A percentile compares a stretch with the other conserved stretches of the same genome.
phyloP scores from a whole-genome alignment of 1,140 invertebrate genomes.

The Sitobion miscanthi region DNA sequence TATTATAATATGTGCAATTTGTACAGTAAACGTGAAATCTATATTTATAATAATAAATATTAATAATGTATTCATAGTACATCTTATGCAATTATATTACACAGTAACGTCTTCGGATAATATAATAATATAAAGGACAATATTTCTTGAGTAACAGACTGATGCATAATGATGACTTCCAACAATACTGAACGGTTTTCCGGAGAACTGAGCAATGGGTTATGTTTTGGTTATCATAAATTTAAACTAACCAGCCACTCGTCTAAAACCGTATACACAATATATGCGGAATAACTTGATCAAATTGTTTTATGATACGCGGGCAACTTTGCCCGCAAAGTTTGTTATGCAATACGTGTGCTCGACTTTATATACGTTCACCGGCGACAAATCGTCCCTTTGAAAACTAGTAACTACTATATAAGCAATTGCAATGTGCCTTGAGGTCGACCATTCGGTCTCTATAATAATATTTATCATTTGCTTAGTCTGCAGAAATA shows the following conservation, averaged over 20 bases:
- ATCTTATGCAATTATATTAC: not conserved
- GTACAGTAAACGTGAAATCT: not conserved
- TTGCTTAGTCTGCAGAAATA: not conserved
- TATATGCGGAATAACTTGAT: constrained; percentile 6
- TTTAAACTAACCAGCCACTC: constrained; percentile 4
- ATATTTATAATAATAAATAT: not conserved
- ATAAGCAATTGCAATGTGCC: not conserved
- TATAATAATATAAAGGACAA: not conserved
- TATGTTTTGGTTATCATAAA: constrained; percentile 30
- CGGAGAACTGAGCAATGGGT: not conserved
- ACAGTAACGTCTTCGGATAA: not conserved
- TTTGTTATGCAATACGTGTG: constrained; percentile 24
- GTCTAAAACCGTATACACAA: not conserved
- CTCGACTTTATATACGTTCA: not conserved
- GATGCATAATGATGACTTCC: not conserved
- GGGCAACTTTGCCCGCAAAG: not conserved
- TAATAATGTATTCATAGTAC: not conserved
- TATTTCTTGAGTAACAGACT: not conserved
- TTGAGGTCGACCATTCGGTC: not conserved
- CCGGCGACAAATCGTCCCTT: constrained; percentile 9
- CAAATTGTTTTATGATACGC: constrained; percentile 29
- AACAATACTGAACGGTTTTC: not conserved
- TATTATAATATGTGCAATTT: not conserved
- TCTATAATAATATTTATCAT: not conserved
- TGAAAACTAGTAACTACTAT: constrained; percentile 21